Evolutionary conservation across 2,888 invertebrate species (phyloP).

Genomic region (Frankliniella intonsa): DNA sequence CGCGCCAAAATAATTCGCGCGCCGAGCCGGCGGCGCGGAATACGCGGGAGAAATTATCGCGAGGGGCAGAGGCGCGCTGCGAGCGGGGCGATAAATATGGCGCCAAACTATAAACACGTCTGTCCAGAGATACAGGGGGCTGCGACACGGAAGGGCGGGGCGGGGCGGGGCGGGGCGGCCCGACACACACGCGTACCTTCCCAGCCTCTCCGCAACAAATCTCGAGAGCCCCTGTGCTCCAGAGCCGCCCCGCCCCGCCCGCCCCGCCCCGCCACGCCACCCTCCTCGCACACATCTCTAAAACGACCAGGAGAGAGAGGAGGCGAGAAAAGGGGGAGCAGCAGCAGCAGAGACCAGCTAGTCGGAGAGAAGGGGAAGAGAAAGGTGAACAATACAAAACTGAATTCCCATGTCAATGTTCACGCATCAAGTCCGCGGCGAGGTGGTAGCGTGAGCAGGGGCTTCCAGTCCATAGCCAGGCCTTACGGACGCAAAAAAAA

Average conservation of each 20-base stretch:
- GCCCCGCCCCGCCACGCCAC: neutral
- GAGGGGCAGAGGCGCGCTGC: neutral
- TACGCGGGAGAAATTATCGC: slow-evolving; percentile 17
- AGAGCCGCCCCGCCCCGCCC: neutral
- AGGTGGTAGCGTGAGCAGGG: no score
- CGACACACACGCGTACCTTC: slow-evolving; percentile 8
- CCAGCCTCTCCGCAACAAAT: slow-evolving; percentile 24
- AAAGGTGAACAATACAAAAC: no score
- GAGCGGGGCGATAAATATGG: slow-evolving; percentile 14
- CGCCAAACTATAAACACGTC: slow-evolving; percentile 22
- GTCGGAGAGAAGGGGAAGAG: no score
- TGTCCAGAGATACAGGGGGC: neutral
- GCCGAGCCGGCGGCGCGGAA: neutral
- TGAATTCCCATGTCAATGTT: no score
- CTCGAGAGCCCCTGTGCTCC: neutral
- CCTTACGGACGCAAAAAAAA: no score
- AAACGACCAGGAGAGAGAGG: no score
- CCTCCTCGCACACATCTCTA: neutral
- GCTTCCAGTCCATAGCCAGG: no score
- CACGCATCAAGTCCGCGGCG: no score
- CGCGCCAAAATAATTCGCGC: neutral
- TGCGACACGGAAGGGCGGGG: neutral
- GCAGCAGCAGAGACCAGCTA: no score
- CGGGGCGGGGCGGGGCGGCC: neutral
- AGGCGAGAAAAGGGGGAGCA: no score